Evolutionary conservation across 2,113 vertebrate species (phyloP), one percentile per base, ranked within the genome.

Genomic region (Charadrius vociferus): DNA sequence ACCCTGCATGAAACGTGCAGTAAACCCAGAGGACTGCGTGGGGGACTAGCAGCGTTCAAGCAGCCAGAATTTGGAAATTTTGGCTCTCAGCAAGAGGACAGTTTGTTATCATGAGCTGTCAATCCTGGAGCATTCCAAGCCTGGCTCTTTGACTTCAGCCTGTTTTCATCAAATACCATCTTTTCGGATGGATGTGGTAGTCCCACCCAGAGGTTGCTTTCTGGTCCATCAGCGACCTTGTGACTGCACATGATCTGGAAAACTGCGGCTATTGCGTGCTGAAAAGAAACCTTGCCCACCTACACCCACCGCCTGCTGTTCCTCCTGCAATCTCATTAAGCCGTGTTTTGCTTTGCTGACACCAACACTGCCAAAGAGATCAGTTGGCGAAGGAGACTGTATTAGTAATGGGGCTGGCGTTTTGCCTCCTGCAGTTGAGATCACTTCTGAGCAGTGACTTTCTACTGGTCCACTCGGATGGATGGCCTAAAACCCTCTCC

Each of bases 381-480:
- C 92, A 78, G 88, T 83, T 97, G 92, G 92, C 20, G 0, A 88
- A 84, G 65, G 75, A 88, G 84, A 19, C 63, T 50, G 55, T 23
- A 61, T 96, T 78, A 95, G 91, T 73, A 93, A 93, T n/a, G 41
- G 24, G 79, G 56, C 70, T 97, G 97, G 96, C 91, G 56, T 19
- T 73, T 70, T 92, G 92, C 92, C 93, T 96, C 43, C 75, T 73
- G 95, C 72, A 86, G 95, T 30, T 95, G 93, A 97, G 93, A 74
- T 94, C 86, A 86, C 41, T 92, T 81, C 81, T 88, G 89, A 91
- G 61, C 61, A 65, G 56, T 37, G 58, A 45, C 34, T 94, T 85
- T 75, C 90, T 61, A 6, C 88, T 65, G 62, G 66, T 78, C 61
- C 30, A 23, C 78, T 94, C 4, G 0, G 34, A 83, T 0, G 1